Conservation (phyloP, 1,140 invertebrate species). For the Bombus waltoni region DNA sequence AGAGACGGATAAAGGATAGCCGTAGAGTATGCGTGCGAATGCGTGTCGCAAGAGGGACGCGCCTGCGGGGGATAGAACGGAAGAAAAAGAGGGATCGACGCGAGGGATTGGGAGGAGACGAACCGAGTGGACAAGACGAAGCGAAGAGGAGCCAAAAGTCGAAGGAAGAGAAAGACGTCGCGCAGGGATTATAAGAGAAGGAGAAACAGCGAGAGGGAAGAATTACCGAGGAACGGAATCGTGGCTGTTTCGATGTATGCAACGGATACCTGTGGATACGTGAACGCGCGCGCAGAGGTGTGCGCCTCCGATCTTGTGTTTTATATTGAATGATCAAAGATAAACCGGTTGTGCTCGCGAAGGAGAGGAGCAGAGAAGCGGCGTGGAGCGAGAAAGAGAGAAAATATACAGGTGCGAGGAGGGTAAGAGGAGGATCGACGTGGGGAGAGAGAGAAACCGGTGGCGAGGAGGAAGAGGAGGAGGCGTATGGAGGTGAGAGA, state of each 20-base stretch:
- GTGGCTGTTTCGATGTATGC: slow-evolving; percentile 20
- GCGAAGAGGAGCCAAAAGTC: neutral
- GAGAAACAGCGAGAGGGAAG: slow-evolving; percentile 12
- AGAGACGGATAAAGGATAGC: neutral
- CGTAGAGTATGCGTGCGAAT: slow-evolving; percentile 21
- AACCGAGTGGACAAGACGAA: neutral
- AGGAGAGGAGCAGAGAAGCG: slow-evolving; percentile 45
- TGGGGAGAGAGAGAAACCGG: slow-evolving; percentile 38
- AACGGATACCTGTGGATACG: slow-evolving; percentile 5
- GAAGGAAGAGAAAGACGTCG: neutral
- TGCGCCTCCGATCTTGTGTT: slow-evolving; percentile 69
- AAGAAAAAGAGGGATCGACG: neutral
- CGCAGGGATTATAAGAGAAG: neutral
- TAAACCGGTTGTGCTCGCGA: slow-evolving; percentile 74
- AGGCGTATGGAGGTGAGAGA: slow-evolving; percentile 51
- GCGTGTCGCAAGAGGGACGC: slow-evolving; percentile 41
- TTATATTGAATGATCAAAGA: slow-evolving; percentile 78
- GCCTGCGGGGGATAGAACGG: neutral
- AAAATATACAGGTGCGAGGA: neutral
- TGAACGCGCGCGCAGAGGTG: slow-evolving; percentile 32
- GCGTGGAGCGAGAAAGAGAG: slow-evolving; percentile 8
- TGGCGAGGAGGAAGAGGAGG: neutral
- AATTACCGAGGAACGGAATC: slow-evolving; percentile 54
- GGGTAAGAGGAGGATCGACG: slow-evolving; percentile 10
- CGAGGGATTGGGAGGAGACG: neutral